phyloP scores from a whole-genome alignment of 1,140 invertebrate genomes.

The Drosophila trapezifrons region DNA sequence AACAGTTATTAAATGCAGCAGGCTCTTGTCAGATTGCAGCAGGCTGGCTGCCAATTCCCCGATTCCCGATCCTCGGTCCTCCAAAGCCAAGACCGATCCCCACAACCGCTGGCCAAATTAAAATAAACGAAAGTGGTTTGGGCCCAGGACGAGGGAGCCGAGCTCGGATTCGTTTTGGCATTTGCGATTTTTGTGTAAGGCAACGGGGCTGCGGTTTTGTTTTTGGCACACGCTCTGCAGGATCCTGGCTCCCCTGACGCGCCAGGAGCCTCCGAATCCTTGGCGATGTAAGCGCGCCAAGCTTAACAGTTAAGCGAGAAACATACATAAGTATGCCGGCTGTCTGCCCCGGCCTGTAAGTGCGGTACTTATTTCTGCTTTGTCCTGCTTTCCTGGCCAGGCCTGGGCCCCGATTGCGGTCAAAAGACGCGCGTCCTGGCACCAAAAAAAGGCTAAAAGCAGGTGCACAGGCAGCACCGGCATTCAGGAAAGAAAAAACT shows the following conservation, averaged over 20 bases:
- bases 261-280: conserved; percentile 4
- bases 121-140: conserved; percentile 82
- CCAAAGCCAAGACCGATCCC: conserved; percentile 10
- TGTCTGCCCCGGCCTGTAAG: conserved; percentile 30
- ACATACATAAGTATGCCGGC: conserved; percentile 1
- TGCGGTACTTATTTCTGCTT: conserved; percentile 53
- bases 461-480: conserved; percentile 46
- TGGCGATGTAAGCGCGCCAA: conserved; percentile 63
- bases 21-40: conserved; percentile 79
- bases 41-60: conserved; percentile 55
- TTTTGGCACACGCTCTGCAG: conserved; percentile 57
- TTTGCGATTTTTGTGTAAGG: conserved; percentile 58
- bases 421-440: conserved; percentile 77
- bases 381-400: conserved; percentile 26
- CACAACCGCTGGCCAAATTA: conserved; percentile 76
- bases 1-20: conserved; percentile 82
- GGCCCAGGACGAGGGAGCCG: conserved; percentile 56
- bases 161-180: conserved; percentile 13
- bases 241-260: conserved; percentile 15
- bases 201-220: conserved; percentile 52
- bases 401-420: conserved; percentile 73
- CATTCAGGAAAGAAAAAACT: conserved; percentile 34
- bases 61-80: conserved; percentile 1
- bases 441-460: conserved; percentile 23
- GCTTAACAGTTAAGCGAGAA: conserved; percentile 63